These are phyloP conservation scores for Hecatera dysodea DNA, from an alignment of 2,888 invertebrate genomes.

Conservation along the genomic window DNA sequence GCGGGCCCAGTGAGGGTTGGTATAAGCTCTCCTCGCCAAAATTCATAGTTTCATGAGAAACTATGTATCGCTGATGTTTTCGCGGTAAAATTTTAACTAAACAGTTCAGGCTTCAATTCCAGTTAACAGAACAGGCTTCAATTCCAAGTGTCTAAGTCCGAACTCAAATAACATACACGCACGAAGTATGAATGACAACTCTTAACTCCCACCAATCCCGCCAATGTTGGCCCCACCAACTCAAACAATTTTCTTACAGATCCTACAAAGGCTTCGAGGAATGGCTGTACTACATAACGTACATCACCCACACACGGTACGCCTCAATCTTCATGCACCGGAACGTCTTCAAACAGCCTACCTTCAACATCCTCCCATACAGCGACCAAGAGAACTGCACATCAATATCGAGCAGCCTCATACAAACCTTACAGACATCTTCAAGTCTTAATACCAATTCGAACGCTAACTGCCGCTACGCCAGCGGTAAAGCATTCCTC, in stretches of 20 bases:
- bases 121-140: too few relatives aligned
- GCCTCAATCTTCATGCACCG: conserved; percentile 94
- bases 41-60: too few relatives aligned
- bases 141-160: neutral
- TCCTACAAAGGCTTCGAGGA: conserved; percentile 95
- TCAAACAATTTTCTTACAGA: conserved; percentile 82
- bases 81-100: too few relatives aligned
- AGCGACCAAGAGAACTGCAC: conserved; percentile 90
- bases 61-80: too few relatives aligned
- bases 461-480: conserved; percentile 92
- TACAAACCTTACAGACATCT: conserved; percentile 91
- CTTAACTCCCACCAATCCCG: neutral
- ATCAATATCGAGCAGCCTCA: conserved; percentile 85
- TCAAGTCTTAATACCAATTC: conserved; percentile 87
- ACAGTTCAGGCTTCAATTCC: too few relatives aligned
- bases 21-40: too few relatives aligned
- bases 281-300: conserved; percentile 95
- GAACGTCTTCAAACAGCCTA: conserved; percentile 92
- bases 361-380: conserved; percentile 90
- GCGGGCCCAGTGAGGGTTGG: too few relatives aligned
- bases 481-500: conserved; percentile 93
- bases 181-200: neutral
- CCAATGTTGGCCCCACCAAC: neutral
- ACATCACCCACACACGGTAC: conserved; percentile 95
- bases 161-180: neutral